Conservation (phyloP, 2,113 vertebrate genomes). For the Calypte anna region DNA sequence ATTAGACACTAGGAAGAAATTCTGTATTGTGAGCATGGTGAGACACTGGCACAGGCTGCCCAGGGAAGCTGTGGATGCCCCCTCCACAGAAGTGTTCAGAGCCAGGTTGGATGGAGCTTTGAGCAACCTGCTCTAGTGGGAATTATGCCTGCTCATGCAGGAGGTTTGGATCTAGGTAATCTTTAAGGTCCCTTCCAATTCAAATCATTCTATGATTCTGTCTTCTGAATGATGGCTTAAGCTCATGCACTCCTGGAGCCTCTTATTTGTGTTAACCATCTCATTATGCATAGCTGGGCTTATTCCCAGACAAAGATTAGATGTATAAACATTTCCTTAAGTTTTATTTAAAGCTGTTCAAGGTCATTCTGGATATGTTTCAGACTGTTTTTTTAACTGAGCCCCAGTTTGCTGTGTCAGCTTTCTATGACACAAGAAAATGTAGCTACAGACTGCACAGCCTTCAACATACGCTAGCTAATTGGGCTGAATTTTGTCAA, state of each 20-base stretch:
- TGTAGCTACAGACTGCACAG: neutral
- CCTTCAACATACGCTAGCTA: neutral
- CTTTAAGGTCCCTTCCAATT: too few species aligned
- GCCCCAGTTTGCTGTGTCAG: neutral
- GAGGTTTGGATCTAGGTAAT: too few species aligned
- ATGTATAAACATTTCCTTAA: neutral
- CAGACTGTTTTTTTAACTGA: neutral
- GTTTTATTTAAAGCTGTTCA: neutral
- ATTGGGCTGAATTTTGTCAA: neutral
- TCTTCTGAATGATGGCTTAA: neutral
- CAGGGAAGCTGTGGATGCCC: too few species aligned
- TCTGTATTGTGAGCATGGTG: too few species aligned
- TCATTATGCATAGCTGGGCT: neutral
- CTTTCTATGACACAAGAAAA: neutral
- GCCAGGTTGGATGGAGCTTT: too few species aligned
- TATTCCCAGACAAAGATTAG: neutral
- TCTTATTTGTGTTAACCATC: neutral
- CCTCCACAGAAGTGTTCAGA: too few species aligned
- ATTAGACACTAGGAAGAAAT: too few species aligned
- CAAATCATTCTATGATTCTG: too few species aligned
- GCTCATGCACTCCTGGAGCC: neutral
- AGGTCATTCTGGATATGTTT: neutral
- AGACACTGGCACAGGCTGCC: too few species aligned
- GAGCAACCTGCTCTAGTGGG: too few species aligned
- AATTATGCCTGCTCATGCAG: too few species aligned